Evolutionary conservation across 2,113 vertebrate genomes (phyloP).

Genomic region (Lathamus discolor): DNA sequence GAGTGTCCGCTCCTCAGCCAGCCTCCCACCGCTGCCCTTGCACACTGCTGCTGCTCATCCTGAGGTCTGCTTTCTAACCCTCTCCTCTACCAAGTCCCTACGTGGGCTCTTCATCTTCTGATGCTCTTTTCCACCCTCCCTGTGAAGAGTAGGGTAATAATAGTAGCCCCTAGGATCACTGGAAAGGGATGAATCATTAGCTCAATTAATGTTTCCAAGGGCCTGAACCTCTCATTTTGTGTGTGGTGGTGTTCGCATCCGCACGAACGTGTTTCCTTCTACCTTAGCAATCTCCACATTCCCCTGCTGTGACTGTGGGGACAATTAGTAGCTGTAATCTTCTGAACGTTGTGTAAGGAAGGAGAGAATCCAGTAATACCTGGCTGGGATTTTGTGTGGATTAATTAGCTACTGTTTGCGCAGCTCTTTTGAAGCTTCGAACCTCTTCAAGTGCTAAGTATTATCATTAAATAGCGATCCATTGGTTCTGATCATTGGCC

Average conservation of each 20-base stretch:
- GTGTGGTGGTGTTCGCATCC: background rate
- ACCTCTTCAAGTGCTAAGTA: background rate
- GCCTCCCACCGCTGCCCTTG: background rate
- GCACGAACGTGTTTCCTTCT: background rate
- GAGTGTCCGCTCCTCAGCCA: background rate
- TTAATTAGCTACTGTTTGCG: slow-evolving; percentile 18
- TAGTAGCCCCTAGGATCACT: background rate
- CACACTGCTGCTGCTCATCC: background rate
- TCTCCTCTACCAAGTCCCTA: background rate
- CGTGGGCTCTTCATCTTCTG: background rate
- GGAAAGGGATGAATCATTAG: background rate
- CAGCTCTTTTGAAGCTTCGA: background rate
- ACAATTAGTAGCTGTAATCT: background rate
- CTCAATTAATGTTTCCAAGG: background rate
- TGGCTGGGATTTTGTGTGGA: background rate
- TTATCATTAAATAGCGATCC: background rate
- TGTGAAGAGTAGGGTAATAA: background rate
- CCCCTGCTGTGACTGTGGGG: background rate
- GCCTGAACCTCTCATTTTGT: background rate
- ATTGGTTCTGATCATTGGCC: slow-evolving; percentile 14
- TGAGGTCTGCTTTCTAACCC: background rate
- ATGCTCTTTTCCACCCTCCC: background rate
- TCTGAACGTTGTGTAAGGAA: background rate
- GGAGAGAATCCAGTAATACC: background rate
- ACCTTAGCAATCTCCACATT: background rate